A percentile compares a stretch with the other conserved stretches of the same genome.
These are phyloP conservation scores for Orius laevigatus DNA, from an alignment of 1,140 invertebrate species.

Conservation along the genomic window DNA sequence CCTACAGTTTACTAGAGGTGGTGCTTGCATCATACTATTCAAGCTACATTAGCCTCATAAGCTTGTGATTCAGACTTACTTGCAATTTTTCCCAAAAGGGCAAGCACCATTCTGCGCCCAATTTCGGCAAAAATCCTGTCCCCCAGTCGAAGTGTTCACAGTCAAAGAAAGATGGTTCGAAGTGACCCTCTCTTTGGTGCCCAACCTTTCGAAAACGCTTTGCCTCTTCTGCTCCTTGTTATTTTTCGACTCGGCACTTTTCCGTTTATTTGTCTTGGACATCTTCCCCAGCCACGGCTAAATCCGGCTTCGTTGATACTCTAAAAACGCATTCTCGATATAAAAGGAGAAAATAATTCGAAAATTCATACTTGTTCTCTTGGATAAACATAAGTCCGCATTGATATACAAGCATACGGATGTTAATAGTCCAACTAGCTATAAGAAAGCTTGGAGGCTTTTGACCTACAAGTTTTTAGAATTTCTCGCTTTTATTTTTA, in stretches of 20 bases:
- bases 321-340: background rate
- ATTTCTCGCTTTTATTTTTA: too few species aligned
- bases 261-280: conserved; percentile 21
- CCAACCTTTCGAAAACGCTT: conserved; percentile 62
- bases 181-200: conserved; percentile 19
- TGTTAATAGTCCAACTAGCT: too few species aligned
- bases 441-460: too few species aligned
- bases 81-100: conserved; percentile 56
- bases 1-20: background rate
- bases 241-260: conserved; percentile 15
- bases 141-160: conserved; percentile 5
- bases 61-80: too few species aligned
- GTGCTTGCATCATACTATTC: background rate
- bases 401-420: too few species aligned
- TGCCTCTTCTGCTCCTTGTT: conserved; percentile 29
- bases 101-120: conserved; percentile 57
- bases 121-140: conserved; percentile 41
- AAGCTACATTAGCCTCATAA: too few species aligned
- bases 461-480: too few species aligned
- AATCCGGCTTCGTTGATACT: conserved; percentile 7
- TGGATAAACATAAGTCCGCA: too few species aligned
- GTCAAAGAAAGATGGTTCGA: conserved; percentile 28
- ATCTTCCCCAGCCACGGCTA: conserved; percentile 18
- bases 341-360: background rate
- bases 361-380: conserved; percentile 33